Evolutionary conservation across 2,797 vertebrate genomes (phyloP).

Genomic region (Liparis tanakae): DNA sequence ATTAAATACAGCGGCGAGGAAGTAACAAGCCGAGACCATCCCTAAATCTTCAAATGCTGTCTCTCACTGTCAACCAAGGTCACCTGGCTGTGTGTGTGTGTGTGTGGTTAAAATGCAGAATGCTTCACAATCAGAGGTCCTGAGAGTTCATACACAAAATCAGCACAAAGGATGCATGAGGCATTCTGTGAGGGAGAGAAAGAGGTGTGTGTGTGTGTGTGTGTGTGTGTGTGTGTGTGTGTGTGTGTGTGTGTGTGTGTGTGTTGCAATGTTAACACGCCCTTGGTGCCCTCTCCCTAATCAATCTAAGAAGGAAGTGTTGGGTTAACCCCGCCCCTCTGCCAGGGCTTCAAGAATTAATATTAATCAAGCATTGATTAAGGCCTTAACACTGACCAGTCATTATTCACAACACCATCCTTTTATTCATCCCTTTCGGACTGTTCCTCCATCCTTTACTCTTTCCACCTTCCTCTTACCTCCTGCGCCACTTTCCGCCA

Average conservation of each 20-base stretch:
- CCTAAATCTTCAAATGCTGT: slow-evolving; percentile 68
- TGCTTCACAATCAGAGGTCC: slow-evolving; percentile 56
- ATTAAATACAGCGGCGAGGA: slow-evolving; percentile 60
- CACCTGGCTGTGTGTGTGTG: slow-evolving; percentile 28
- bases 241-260: slow-evolving; percentile 7
- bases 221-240: slow-evolving; percentile 3
- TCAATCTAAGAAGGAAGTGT: slow-evolving; percentile 80
- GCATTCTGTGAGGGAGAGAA: slow-evolving; percentile 32
- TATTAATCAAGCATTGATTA: slow-evolving; percentile 87
- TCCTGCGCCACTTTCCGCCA: not conserved
- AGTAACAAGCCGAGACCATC: slow-evolving; percentile 52
- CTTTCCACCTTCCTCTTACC: slow-evolving; percentile 12
- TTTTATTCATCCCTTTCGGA: slow-evolving; percentile 42
- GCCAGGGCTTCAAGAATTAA: slow-evolving; percentile 76
- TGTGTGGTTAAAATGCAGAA: slow-evolving; percentile 58
- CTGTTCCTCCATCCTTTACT: slow-evolving; percentile 27
- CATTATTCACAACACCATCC: slow-evolving; percentile 76
- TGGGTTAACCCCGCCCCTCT: slow-evolving; percentile 73
- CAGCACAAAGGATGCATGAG: slow-evolving; percentile 66
- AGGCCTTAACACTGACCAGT: slow-evolving; percentile 72
- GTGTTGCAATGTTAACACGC: slow-evolving; percentile 64
- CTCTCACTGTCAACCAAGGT: slow-evolving; percentile 62
- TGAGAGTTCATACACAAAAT: slow-evolving; percentile 61
- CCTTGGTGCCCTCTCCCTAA: slow-evolving; percentile 73
- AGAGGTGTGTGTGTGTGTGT: slow-evolving; percentile 14